A percentile compares a stretch with the other conserved stretches of the same genome.
phyloP scores from a whole-genome alignment of 92 coral and sea anemone genomes.

The Blastomussa wellsi region DNA sequence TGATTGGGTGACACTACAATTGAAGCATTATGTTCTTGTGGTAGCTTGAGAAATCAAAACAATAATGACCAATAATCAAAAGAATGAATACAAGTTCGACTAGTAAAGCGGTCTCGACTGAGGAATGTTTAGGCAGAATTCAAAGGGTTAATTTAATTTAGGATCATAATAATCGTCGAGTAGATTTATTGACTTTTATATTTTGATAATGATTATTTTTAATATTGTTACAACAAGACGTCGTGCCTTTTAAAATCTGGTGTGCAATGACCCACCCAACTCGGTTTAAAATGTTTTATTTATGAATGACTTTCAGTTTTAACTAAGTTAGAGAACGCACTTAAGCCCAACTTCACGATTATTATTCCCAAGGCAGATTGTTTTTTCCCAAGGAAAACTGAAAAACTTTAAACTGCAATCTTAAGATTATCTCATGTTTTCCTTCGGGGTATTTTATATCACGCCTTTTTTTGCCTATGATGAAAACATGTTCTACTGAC shows the following conservation, averaged over 20 bases:
- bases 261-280: neutral
- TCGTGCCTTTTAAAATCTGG: neutral
- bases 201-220: neutral
- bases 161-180: neutral
- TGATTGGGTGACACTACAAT: neutral
- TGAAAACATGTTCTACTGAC: neutral
- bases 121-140: neutral
- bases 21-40: neutral
- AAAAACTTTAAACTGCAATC: neutral
- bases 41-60: neutral
- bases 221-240: neutral
- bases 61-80: neutral
- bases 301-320: too few species aligned
- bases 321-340: neutral
- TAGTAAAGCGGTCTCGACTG: neutral
- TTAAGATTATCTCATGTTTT: neutral
- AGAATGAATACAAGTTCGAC: neutral
- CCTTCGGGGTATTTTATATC: neutral
- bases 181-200: neutral
- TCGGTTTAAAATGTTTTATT: neutral
- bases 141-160: neutral
- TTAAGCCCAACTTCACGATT: neutral
- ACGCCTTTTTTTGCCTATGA: neutral
- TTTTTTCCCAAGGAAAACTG: neutral
- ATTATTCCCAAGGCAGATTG: neutral